Evolutionary conservation across 2,113 vertebrate genomes (phyloP).

Genomic region (Gopherus evgoodei): DNA sequence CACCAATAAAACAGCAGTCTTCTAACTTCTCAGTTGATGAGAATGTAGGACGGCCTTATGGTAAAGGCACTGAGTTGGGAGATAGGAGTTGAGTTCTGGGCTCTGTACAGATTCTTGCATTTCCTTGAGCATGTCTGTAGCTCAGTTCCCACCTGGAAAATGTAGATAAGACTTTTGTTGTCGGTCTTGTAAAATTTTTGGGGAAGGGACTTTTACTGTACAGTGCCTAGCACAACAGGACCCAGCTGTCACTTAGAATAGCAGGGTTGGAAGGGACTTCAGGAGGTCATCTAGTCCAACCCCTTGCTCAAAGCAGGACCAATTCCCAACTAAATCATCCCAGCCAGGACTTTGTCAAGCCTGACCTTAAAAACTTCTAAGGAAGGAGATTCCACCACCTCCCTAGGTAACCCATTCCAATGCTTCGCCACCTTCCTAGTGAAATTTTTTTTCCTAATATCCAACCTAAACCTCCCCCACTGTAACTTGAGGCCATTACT

Average conservation of each 20-base stretch:
- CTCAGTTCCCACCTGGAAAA: background rate
- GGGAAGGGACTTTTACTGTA: background rate
- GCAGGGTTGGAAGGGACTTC: too few relatives aligned
- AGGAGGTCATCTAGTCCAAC: too few relatives aligned
- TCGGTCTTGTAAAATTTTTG: background rate
- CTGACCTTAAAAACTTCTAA: too few relatives aligned
- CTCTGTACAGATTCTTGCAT: background rate
- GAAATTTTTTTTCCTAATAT: too few relatives aligned
- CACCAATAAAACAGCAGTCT: background rate
- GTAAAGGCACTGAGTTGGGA: background rate
- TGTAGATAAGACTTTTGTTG: background rate
- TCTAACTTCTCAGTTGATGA: background rate
- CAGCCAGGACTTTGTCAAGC: too few relatives aligned
- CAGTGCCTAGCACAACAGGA: background rate
- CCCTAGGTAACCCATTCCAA: too few relatives aligned
- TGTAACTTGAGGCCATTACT: too few relatives aligned
- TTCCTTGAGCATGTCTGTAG: accelerated
- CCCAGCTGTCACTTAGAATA: background rate
- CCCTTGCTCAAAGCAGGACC: too few relatives aligned
- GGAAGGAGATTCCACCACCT: too few relatives aligned
- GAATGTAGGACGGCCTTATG: background rate
- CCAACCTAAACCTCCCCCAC: too few relatives aligned
- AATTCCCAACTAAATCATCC: too few relatives aligned
- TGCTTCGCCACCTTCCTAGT: too few relatives aligned
- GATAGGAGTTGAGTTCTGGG: accelerated